Base-by-base conservation (phyloP, 2,113 vertebrate genomes). In the Myrmophylax atrothorax region DNA sequence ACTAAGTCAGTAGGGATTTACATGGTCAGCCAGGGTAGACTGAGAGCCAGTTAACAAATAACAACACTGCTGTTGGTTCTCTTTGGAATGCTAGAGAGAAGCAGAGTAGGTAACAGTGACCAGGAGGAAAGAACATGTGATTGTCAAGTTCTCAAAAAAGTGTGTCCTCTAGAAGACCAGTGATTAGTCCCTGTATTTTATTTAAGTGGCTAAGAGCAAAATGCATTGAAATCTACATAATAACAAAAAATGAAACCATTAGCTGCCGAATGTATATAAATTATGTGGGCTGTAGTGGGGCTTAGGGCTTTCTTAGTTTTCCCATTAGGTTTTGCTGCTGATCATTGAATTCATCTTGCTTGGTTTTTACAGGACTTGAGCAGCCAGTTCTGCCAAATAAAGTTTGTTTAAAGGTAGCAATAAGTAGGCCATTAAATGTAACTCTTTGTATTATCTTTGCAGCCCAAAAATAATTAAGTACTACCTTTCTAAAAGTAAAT, bases 241-340 rank as follows among this genome's bases (percentile, higher is more conserved):
- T 53, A 86, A 69, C 40, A 84, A 75, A 64, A 93, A 82, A 47
- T 22, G 6, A 66, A 94, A 64, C 33, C 59, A 53, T 70, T 92
- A 68, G 8, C 80, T 78, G 28, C 75, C 58, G 75, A 68, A 64
- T 29, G 10, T 22, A 35, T 90, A 40, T 58, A 88, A 92, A 89
- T 81, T 66, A 59, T 19, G 74, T 72, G 86, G 59, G 38, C 56
- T 92, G 55, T 55, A 74, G 50, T 29, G 88, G 35, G 5, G 82
- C 49, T 87, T 17, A 33, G 10, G 73, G 53, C 62, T 87, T 79
- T 73, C 63, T 66, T 67, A 60, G 50, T 91, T 96, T 93, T 93
- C 81, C 69, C 26, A 16, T 85, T 91, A 85, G 46, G 53, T 89
- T 89, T 95, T 94, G n/a, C 49, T 91, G 16, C 66, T 83, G 74